Base-by-base conservation (phyloP, 2,888 invertebrate species). In the Epicampocera succincta region DNA sequence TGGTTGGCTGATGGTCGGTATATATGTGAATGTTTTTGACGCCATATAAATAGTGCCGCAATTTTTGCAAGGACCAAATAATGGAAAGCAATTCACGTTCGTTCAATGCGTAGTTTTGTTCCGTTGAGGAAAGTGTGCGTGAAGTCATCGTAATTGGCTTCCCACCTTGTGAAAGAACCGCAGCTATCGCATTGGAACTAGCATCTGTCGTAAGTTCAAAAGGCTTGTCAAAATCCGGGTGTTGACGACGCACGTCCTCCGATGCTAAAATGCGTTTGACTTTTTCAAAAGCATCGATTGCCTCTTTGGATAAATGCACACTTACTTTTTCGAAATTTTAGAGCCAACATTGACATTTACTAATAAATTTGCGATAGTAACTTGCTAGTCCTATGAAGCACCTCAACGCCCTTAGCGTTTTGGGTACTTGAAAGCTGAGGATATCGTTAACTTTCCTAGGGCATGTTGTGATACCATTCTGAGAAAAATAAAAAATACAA, bases 201-300 rank as follows among this genome's bases (percentile, higher is more conserved):
- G 73, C 69, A 54, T 83, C 75, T 0, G 83, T 81, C 8, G 83
- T 84, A 11, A 81, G 42, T 12, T 81, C 72, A 48, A 80, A 84
- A 12, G 76, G 73, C 17, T 83, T 81, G 11, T 68, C 69, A 56
- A 44, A 84, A 42, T 84, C 76, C 15, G 83, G 81, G 9, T 61
- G 44, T 21, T 19, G 72, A 72, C 42, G 60, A 52, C 15, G 50
- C 42, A 46, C 52, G 54, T 48, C 78, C 54, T 56, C 60, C 56
- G 38, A 71, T 8, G 54, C 63, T 50, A 56, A 61, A 13, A 61
- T 44, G 17, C 61, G 42, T 40, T 61, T 61, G 8, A 38, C 58
- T 42, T 58, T 66, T 25, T 48, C 56, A 11, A 71, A 58, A 2
- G 69, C 15, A 29, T 42, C 29, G 5, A 52, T 8, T 11, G 44